Percentiles rank a stretch among this genome's conserved stretches.
Evolutionary conservation across 2,113 vertebrate species (phyloP).

Genomic region (Tragelaphus strepsiceros): DNA sequence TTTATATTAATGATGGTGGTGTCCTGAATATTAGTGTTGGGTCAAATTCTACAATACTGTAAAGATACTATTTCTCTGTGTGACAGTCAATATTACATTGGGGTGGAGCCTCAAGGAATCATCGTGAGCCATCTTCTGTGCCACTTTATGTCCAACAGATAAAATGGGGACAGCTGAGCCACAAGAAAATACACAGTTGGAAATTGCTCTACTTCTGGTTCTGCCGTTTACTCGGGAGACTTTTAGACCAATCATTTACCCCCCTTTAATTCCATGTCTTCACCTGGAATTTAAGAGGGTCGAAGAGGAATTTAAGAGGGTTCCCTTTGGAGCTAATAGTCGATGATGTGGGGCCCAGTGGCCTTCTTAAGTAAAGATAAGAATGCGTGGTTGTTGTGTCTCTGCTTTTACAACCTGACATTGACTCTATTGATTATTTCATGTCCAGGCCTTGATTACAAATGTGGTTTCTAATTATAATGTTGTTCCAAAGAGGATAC

Average conservation of each 20-base stretch:
- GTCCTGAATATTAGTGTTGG: background rate
- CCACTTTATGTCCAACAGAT: background rate
- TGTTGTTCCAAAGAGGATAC: slow-evolving; percentile 29
- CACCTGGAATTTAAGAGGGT: background rate
- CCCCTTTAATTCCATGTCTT: background rate
- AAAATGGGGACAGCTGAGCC: background rate
- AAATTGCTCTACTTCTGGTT: background rate
- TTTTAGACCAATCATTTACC: background rate
- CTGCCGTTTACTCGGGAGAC: background rate
- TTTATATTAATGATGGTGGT: background rate
- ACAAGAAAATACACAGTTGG: background rate
- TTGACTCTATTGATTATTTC: slow-evolving; percentile 15
- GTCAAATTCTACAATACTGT: background rate
- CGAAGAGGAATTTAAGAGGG: background rate
- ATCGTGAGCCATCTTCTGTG: background rate
- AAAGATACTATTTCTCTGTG: background rate
- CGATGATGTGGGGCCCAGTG: background rate
- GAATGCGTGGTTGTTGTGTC: background rate
- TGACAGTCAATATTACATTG: background rate
- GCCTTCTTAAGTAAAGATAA: slow-evolving; percentile 31
- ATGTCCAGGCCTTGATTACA: background rate
- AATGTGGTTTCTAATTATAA: slow-evolving; percentile 32
- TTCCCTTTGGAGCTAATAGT: background rate
- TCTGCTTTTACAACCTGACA: slow-evolving; percentile 22
- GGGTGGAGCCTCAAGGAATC: background rate